Percentiles rank a stretch among this genome's conserved stretches.
Conservation (phyloP, 2,113 vertebrate species). For the Galemys pyrenaicus region DNA sequence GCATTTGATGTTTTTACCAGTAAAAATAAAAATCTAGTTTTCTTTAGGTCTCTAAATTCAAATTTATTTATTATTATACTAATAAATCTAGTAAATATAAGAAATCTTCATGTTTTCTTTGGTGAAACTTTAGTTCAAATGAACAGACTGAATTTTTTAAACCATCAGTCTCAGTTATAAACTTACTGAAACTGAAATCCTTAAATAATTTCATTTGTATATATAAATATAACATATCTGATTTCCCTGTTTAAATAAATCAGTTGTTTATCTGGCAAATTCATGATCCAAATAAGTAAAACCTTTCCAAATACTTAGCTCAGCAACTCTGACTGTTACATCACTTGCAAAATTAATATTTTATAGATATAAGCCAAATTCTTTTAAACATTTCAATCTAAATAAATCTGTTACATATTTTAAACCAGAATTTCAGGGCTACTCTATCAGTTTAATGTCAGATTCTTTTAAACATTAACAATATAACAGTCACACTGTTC, state of each 20-base stretch:
- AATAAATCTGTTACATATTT: conserved; percentile 62
- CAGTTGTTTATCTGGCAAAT: neutral
- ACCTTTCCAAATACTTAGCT: conserved; percentile 19
- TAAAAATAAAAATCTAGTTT: neutral
- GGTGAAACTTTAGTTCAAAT: neutral
- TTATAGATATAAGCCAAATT: conserved; percentile 58
- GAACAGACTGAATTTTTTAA: conserved; percentile 23
- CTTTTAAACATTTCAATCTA: conserved; percentile 47
- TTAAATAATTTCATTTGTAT: conserved; percentile 43
- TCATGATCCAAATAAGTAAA: conserved; percentile 43
- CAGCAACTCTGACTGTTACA: conserved; percentile 22
- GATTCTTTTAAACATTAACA: conserved; percentile 54
- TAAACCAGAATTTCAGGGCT: conserved; percentile 40
- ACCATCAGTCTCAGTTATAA: neutral
- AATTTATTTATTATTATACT: neutral
- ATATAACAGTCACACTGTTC: conserved; percentile 25
- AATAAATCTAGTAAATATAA: conserved; percentile 40
- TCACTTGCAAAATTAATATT: conserved; percentile 59
- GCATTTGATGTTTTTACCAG: neutral
- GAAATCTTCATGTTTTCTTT: conserved; percentile 38
- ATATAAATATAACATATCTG: conserved; percentile 22
- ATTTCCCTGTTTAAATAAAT: conserved; percentile 36
- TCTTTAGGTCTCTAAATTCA: neutral
- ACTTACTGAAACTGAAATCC: conserved; percentile 27
- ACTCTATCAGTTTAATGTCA: conserved; percentile 46